Conservation (phyloP, 2,797 vertebrate species). For the Aulostomus chinensis region DNA sequence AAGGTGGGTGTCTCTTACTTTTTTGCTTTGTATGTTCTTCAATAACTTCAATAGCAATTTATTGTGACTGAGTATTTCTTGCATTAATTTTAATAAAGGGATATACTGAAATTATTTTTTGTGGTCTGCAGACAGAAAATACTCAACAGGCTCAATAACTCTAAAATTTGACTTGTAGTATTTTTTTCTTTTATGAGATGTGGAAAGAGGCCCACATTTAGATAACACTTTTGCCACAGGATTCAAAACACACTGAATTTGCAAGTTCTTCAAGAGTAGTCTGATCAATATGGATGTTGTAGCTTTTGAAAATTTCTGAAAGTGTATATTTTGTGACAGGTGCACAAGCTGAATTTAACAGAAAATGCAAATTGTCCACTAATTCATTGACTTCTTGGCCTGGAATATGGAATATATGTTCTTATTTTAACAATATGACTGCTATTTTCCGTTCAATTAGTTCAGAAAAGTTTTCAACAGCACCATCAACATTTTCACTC, state of each 20-base stretch:
- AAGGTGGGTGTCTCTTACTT: not conserved
- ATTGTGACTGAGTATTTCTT: conserved; percentile 16
- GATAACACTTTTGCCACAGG: conserved; percentile 2
- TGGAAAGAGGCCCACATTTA: conserved; percentile 1
- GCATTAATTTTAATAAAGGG: conserved; percentile 15
- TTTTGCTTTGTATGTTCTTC: too few relatives aligned
- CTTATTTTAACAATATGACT: conserved; percentile 26
- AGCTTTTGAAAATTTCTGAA: conserved; percentile 10
- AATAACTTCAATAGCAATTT: conserved; percentile 9
- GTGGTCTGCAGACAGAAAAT: conserved; percentile 11
- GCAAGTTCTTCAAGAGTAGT: conserved; percentile 10
- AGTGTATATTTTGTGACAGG: conserved; percentile 9
- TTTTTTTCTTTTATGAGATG: conserved; percentile 10
- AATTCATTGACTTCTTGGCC: conserved; percentile 17
- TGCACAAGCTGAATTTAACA: conserved; percentile 12
- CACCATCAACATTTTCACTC: conserved; percentile 7
- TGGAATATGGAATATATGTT: conserved; percentile 35
- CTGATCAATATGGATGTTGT: conserved; percentile 15
- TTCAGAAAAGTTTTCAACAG: conserved; percentile 10
- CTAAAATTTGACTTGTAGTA: conserved; percentile 6
- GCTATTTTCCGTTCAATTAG: conserved; percentile 18
- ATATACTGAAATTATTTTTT: conserved; percentile 15
- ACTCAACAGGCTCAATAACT: conserved; percentile 14
- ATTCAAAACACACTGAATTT: conserved; percentile 4
- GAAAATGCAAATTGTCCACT: conserved; percentile 25